phyloP scores from a whole-genome alignment of 2,113 vertebrate genomes.

The Lepisosteus osseus region DNA sequence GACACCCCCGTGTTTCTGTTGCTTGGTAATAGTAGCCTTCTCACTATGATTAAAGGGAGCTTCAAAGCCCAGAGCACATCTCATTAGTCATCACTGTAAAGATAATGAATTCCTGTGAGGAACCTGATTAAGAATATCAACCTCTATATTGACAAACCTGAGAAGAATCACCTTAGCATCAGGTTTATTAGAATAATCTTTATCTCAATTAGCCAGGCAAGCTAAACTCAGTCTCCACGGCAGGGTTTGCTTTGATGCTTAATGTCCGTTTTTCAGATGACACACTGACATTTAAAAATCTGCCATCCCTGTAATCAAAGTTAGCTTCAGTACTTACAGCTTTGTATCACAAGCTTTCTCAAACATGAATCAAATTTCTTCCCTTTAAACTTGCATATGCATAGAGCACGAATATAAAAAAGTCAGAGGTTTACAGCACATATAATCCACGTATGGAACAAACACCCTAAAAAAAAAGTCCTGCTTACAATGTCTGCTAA shows the following conservation, averaged over 20 bases:
- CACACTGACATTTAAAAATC: constrained; percentile 30
- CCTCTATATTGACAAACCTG: constrained; percentile 36
- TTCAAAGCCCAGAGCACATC: constrained; percentile 71
- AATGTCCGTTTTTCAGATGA: background rate
- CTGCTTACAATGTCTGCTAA: no score
- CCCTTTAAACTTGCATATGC: constrained; percentile 28
- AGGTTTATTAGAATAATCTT: constrained; percentile 16
- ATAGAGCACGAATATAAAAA: background rate
- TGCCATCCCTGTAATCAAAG: background rate
- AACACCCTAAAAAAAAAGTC: no score
- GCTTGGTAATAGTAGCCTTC: constrained; percentile 68
- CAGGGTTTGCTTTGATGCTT: constrained; percentile 5
- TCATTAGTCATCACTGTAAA: constrained; percentile 64
- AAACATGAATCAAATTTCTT: constrained; percentile 31
- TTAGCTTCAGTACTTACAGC: background rate
- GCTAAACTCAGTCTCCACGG: constrained; percentile 18
- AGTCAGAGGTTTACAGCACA: constrained; percentile 25
- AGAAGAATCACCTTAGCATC: constrained; percentile 24
- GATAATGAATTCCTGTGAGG: constrained; percentile 70
- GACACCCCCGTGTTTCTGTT: constrained; percentile 64
- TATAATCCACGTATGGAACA: constrained; percentile 13
- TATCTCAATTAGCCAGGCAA: constrained; percentile 14
- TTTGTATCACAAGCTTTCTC: constrained; percentile 12
- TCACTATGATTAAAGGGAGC: constrained; percentile 65
- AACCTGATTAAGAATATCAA: constrained; percentile 58